Conservation (phyloP, 2,113 vertebrate species). For the Podocnemis expansa region DNA sequence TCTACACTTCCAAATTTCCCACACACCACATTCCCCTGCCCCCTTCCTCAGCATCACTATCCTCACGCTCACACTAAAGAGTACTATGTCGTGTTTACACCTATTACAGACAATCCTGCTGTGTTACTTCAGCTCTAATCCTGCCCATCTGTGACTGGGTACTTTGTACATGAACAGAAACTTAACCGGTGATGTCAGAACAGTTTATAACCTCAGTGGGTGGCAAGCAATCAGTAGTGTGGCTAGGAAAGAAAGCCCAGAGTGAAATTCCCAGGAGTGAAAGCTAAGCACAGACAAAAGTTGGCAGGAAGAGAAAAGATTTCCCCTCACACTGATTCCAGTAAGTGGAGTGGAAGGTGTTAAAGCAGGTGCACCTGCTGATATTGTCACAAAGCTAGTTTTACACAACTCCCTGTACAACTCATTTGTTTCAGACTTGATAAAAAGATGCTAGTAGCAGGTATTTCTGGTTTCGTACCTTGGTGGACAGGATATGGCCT, state of each 20-base stretch:
- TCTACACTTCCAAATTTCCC: conserved; percentile 55
- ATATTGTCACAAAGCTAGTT: background rate
- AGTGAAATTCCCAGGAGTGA: background rate
- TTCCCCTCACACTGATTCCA: background rate
- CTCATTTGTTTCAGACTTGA: background rate
- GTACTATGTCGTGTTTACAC: background rate
- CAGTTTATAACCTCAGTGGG: background rate
- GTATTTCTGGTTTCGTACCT: conserved; percentile 52
- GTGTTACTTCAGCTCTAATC: background rate
- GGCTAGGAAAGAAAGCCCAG: background rate
- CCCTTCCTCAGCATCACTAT: conserved; percentile 39
- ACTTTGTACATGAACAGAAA: background rate
- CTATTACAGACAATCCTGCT: conserved; percentile 39
- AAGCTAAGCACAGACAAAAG: background rate
- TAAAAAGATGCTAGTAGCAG: background rate
- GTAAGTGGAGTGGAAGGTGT: background rate
- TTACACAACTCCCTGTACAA: background rate
- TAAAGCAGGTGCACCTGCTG: background rate
- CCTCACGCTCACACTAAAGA: conserved; percentile 36
- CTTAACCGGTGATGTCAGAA: conserved; percentile 5
- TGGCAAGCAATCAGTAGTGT: background rate
- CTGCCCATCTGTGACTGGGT: conserved; percentile 9
- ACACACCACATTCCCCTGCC: conserved; percentile 20
- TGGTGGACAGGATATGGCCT: conserved; percentile 15
- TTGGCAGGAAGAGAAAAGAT: background rate